Conservation (phyloP, 2,113 vertebrate species). For the Rhadina sibilatrix region DNA sequence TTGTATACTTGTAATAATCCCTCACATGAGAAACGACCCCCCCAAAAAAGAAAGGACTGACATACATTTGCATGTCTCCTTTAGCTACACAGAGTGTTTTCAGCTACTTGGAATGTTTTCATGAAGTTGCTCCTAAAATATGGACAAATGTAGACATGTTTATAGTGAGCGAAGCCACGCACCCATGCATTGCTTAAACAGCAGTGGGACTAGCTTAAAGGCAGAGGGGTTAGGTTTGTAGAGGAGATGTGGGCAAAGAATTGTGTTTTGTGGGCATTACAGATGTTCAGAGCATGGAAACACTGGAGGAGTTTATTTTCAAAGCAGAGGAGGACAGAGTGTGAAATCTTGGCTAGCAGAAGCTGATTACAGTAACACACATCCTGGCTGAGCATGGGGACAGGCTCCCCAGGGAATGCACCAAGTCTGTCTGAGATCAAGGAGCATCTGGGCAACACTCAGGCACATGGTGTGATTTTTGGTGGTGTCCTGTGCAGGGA, state of each 20-base stretch:
- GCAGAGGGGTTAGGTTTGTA: neutral
- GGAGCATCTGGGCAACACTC: neutral
- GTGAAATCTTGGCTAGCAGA: neutral
- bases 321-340: neutral
- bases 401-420: neutral
- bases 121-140: neutral
- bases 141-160: fast-evolving
- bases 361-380: neutral
- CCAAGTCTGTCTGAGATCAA: neutral
- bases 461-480: neutral
- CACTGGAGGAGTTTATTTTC: fast-evolving
- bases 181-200: neutral
- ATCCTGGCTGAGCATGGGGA: neutral
- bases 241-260: neutral
- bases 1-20: neutral
- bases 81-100: neutral
- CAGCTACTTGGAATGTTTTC: neutral
- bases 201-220: neutral
- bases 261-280: neutral
- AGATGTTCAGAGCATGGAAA: neutral
- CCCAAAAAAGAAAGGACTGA: neutral
- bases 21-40: neutral
- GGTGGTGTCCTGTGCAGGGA: neutral
- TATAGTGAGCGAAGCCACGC: fast-evolving
- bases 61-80: neutral